Conservation (phyloP, 2,888 invertebrate genomes). For the Acanthacorydalis orientalis region DNA sequence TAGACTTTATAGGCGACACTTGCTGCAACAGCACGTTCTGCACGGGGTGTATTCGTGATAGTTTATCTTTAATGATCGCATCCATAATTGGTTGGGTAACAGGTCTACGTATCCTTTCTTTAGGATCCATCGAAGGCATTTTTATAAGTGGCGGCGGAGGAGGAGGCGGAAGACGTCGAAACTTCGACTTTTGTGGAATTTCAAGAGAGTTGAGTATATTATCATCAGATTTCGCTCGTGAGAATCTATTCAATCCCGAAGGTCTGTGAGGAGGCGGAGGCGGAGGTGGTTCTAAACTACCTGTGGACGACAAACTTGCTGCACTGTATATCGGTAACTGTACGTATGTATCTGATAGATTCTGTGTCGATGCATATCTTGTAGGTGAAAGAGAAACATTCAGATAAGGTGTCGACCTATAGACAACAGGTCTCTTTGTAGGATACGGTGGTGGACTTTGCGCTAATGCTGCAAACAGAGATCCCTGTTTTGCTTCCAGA, state of each 20-base stretch:
- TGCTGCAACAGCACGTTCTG: slow-evolving; percentile 11
- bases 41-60: not conserved
- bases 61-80: too few species aligned
- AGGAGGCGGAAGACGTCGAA: slow-evolving; percentile 34
- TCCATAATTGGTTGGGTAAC: too few species aligned
- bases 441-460: slow-evolving; percentile 37
- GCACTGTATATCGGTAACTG: slow-evolving; percentile 54
- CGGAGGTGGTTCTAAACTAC: slow-evolving; percentile 39
- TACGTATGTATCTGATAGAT: slow-evolving; percentile 57
- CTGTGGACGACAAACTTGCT: slow-evolving; percentile 44
- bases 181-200: slow-evolving; percentile 25
- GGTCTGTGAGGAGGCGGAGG: slow-evolving; percentile 43
- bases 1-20: not conserved
- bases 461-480: slow-evolving; percentile 44
- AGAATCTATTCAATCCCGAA: slow-evolving; percentile 33
- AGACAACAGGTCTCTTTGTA: slow-evolving; percentile 49
- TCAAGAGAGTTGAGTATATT: slow-evolving; percentile 59
- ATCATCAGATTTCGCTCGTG: slow-evolving; percentile 63
- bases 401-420: slow-evolving; percentile 68
- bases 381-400: slow-evolving; percentile 47
- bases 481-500: slow-evolving; percentile 72
- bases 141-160: slow-evolving; percentile 30
- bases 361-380: slow-evolving; percentile 65
- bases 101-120: too few species aligned
- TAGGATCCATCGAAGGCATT: slow-evolving; percentile 20